A percentile compares a stretch with the other conserved stretches of the same genome.
phyloP scores from a whole-genome alignment of 1,140 invertebrate genomes.

The Ruditapes philippinarum region DNA sequence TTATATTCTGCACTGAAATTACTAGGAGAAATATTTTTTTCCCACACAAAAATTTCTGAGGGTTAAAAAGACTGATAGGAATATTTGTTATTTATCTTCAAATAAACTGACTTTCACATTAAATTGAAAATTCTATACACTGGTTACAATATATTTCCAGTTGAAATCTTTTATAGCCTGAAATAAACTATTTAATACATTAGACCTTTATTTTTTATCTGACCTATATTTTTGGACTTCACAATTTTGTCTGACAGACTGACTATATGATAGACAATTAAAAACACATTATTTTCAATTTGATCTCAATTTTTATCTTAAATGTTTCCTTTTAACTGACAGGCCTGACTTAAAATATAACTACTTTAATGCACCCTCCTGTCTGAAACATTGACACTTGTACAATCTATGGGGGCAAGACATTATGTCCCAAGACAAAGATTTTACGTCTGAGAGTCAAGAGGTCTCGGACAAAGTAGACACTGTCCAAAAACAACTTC shows the following conservation, averaged over 20 bases:
- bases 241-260: background rate
- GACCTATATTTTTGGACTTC: background rate
- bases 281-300: background rate
- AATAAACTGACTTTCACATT: too few species aligned
- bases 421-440: background rate
- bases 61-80: too few species aligned
- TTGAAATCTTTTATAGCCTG: too few species aligned
- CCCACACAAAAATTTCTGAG: too few species aligned
- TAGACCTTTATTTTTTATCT: too few species aligned
- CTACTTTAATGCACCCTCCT: background rate
- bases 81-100: too few species aligned
- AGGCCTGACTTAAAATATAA: conserved; percentile 5
- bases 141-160: too few species aligned
- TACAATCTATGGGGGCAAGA: background rate
- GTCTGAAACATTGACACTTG: background rate
- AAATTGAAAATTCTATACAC: too few species aligned
- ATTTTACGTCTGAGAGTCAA: background rate
- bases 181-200: too few species aligned
- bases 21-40: too few species aligned
- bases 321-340: conserved; percentile 3
- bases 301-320: conserved; percentile 6
- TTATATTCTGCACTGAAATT: too few species aligned
- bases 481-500: conserved; percentile 9
- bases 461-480: background rate
- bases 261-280: background rate